Evolutionary conservation across 2,797 vertebrate species (phyloP), one percentile per base, ranked within the genome.

Genomic region (Falco rusticolus): DNA sequence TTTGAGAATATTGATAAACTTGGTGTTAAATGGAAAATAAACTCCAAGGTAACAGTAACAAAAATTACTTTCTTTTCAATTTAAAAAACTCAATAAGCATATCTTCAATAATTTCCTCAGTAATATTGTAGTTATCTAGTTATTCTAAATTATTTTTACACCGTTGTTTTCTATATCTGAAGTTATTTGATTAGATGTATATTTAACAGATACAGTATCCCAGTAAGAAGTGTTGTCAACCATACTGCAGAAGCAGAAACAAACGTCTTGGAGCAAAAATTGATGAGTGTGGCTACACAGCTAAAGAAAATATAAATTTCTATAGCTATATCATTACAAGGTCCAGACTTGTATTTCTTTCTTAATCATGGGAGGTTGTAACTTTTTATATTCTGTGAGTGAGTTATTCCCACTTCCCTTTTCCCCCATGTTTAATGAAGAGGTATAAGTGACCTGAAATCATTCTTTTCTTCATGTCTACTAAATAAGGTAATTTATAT

Each of bases 401-500:
- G 13, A 71, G 2, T 29, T 87, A 3, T 28, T 87, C 4, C 17
- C 24, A 22, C 16, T 77, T 89, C 16, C 9, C 5, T 84, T 87
- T 79, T 39, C 34, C 20, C 4, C 20, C 3, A 7, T 22, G 5
- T 1, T 48, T 78, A 51, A 22, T 14, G 15, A 48, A 50, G 37
- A 70, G 21, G 4, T 4, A 28, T 19, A 54, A 17, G 3, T 60
- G 10, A 76, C 26, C 19, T 45, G 31, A 78, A 8, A 43, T 37
- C 1, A 26, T 70, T 48, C 10, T 47, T 81, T 87, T n/a, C 18
- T 65, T 80, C 53, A 68, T 17, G 13, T 54, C 5, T 60, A 12
- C 8, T 53, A 47, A 69, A 25, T 0, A 54, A 10, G 18, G 13
- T 14, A 26, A 61, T 31, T 6, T 31, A 5, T 15, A 21, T 3